These are phyloP conservation scores for Heliocidaris tuberculata DNA, from an alignment of 35 echinoderm and acorn worm species.

Conservation along the genomic window DNA sequence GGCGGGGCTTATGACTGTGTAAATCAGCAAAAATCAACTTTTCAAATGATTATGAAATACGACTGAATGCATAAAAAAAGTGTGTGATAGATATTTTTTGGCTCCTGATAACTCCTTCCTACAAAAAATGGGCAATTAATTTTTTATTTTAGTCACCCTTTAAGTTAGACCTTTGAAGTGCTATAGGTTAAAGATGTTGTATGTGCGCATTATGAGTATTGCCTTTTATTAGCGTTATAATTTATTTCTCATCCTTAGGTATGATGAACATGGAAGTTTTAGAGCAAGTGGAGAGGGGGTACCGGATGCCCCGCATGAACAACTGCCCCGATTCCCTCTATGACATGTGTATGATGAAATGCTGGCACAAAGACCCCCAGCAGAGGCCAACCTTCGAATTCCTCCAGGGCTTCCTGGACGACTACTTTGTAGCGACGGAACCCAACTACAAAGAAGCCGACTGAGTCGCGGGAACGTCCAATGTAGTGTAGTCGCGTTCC, in stretches of 20 bases:
- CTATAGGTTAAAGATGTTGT: too few species aligned
- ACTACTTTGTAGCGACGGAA: conserved; percentile 95
- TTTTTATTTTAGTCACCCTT: too few species aligned
- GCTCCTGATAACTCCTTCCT: too few species aligned
- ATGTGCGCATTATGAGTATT: too few species aligned
- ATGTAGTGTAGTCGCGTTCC: background rate
- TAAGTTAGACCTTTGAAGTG: too few species aligned
- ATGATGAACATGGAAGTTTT: conserved; percentile 94
- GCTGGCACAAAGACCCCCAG: conserved; percentile 84
- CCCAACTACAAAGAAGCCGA: conserved; percentile 92
- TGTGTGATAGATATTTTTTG: too few species aligned
- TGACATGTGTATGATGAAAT: conserved; percentile 82
- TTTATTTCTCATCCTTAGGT: conserved; percentile 31
- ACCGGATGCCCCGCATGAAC: conserved; percentile 78
- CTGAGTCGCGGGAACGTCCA: background rate
- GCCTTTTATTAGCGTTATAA: too few species aligned
- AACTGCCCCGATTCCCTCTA: conserved; percentile 89
- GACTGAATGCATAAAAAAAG: too few species aligned
- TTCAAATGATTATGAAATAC: too few species aligned
- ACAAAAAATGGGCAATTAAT: too few species aligned
- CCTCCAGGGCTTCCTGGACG: conserved; percentile 88
- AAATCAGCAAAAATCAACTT: too few species aligned
- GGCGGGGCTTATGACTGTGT: too few species aligned
- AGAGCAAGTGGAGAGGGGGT: conserved; percentile 91
- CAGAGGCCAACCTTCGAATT: conserved; percentile 94